Evolutionary conservation across 1,140 invertebrate genomes (phyloP).

Genomic region (Sminthurinus signatus): DNA sequence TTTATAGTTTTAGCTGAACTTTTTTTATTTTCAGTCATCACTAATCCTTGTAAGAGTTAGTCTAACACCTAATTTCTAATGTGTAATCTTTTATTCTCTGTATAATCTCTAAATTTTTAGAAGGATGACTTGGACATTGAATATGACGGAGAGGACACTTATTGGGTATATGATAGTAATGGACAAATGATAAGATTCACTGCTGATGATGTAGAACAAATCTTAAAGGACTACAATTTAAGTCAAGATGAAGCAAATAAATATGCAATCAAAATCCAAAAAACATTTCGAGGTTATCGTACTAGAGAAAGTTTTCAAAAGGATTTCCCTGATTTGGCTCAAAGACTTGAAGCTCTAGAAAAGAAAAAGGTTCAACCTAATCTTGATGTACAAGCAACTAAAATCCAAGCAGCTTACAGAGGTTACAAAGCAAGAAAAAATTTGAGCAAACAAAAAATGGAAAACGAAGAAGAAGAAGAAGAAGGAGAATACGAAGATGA

Average conservation of each 20-base stretch:
- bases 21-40: background rate
- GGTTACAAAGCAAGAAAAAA: background rate
- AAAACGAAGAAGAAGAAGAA: background rate
- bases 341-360: background rate
- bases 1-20: background rate
- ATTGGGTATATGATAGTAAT: background rate
- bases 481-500: background rate
- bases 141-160: constrained; percentile 7
- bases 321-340: background rate
- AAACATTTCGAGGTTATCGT: constrained; percentile 14
- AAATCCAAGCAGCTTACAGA: background rate
- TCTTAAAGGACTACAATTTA: constrained; percentile 3
- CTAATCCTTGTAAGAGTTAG: too few species aligned
- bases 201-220: constrained; percentile 7
- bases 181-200: constrained; percentile 3
- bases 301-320: constrained; percentile 5
- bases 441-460: background rate
- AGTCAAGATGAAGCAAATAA: constrained; percentile 16
- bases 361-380: background rate
- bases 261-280: constrained; percentile 23
- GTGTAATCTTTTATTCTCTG: too few species aligned
- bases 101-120: too few species aligned
- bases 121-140: constrained; percentile 6
- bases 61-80: too few species aligned
- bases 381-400: background rate